Conservation (phyloP, 2,888 invertebrate genomes). For the Dorcus hopei region DNA sequence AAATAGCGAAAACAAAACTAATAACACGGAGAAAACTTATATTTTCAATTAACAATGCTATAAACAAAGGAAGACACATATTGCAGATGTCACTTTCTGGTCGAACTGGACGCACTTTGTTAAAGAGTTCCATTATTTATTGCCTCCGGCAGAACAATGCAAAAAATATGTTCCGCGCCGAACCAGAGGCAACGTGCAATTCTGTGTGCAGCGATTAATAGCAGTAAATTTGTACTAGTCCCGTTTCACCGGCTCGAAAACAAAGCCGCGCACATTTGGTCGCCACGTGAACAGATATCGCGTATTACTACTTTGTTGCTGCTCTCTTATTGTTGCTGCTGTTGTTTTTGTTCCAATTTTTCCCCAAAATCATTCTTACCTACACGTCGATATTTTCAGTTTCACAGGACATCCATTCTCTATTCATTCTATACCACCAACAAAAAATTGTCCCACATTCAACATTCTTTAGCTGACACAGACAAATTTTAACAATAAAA, state of each 20-base stretch:
- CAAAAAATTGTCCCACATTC: too few species aligned
- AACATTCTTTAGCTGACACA: too few species aligned
- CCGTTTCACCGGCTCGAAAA: slow-evolving; percentile 18
- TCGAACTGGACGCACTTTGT: slow-evolving; percentile 40
- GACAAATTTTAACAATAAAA: too few species aligned
- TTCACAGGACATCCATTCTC: too few species aligned
- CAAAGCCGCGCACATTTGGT: slow-evolving; percentile 16
- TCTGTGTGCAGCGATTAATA: slow-evolving; percentile 33
- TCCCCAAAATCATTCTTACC: too few species aligned
- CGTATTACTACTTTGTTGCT: slow-evolving; percentile 12
- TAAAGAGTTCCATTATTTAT: slow-evolving; percentile 50
- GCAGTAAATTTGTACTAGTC: slow-evolving; percentile 33
- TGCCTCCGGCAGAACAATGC: slow-evolving; percentile 33
- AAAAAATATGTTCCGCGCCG: slow-evolving; percentile 47
- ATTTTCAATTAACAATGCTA: slow-evolving; percentile 20
- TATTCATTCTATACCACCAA: too few species aligned
- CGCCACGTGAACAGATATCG: slow-evolving; percentile 16
- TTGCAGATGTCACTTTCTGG: slow-evolving; percentile 23
- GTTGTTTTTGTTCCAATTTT: too few species aligned
- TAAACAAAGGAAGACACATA: slow-evolving; percentile 26
- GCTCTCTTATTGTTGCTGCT: not conserved
- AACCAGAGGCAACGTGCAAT: slow-evolving; percentile 46
- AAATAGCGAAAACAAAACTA: too few species aligned
- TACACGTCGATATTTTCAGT: too few species aligned
- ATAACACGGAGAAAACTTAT: slow-evolving; percentile 9